Conservation (phyloP, 1,140 invertebrate genomes). For the Sycophila sp. region DNA sequence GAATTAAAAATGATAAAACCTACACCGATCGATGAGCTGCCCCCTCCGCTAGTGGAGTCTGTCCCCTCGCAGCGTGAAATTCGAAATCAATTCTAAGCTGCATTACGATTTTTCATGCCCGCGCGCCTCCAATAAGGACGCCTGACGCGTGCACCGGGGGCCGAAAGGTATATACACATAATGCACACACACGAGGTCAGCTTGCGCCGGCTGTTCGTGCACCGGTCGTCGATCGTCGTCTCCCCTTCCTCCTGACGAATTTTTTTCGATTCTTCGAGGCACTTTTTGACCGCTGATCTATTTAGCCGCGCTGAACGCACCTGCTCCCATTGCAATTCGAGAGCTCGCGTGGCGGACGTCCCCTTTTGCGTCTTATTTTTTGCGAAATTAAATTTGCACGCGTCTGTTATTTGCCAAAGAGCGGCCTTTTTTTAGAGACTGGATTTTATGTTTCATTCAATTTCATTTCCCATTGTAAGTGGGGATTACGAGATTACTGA, state of each 20-base stretch:
- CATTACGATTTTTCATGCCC: slow-evolving; percentile 10
- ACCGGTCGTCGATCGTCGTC: neutral
- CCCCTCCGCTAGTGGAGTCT: no score
- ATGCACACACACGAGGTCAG: neutral
- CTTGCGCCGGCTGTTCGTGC: neutral
- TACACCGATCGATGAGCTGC: neutral
- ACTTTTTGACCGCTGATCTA: neutral
- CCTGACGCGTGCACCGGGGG: neutral
- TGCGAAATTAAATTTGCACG: no score
- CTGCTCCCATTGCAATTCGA: neutral
- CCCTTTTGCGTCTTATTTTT: no score
- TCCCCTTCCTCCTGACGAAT: no score
- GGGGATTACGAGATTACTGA: no score
- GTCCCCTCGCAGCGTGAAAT: neutral
- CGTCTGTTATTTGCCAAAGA: no score
- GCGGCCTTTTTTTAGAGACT: no score
- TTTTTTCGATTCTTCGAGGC: neutral
- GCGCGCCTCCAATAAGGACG: neutral
- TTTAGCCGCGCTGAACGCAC: no score
- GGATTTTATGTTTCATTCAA: no score
- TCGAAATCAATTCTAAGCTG: neutral
- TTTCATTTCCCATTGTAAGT: no score
- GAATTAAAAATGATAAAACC: no score
- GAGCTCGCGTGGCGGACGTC: neutral
- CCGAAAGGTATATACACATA: neutral